phyloP scores from a whole-genome alignment of 1,140 invertebrate species.

The Battus philenor region DNA sequence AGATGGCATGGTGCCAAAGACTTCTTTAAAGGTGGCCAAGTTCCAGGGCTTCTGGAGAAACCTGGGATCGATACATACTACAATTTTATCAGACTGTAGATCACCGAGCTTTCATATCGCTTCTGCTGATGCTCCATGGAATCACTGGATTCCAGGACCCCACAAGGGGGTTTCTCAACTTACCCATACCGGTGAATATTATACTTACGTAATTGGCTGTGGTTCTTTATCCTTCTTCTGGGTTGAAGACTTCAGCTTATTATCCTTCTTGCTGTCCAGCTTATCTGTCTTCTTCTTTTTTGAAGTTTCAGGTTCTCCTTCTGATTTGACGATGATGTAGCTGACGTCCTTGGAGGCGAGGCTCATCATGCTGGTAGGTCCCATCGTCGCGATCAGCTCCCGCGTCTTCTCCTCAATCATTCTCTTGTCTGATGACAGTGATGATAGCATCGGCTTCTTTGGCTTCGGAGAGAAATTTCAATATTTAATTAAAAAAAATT shows the following conservation, averaged over 20 bases:
- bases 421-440: slow-evolving; percentile 18
- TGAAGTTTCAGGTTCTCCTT: neutral
- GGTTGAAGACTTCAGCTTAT: slow-evolving; percentile 6
- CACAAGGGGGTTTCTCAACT: no score
- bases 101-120: no score
- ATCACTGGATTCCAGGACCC: no score
- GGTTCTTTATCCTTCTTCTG: slow-evolving; percentile 30
- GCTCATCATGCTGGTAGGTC: slow-evolving; percentile 30
- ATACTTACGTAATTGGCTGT: slow-evolving; percentile 41
- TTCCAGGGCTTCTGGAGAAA: no score
- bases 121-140: no score
- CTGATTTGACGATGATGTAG: slow-evolving; percentile 50
- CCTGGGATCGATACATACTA: no score
- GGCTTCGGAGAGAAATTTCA: slow-evolving; percentile 2
- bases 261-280: slow-evolving; percentile 8
- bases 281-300: slow-evolving; percentile 21
- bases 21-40: no score
- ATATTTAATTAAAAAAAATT: no score
- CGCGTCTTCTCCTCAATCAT: slow-evolving; percentile 29
- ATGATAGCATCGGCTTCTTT: slow-evolving; percentile 17
- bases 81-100: no score
- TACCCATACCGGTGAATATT: no score
- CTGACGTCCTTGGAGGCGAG: slow-evolving; percentile 45
- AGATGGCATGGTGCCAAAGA: no score
- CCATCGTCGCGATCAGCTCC: slow-evolving; percentile 33